phyloP scores from a whole-genome alignment of 2,113 vertebrate species.

The Atherinomorus stipes region DNA sequence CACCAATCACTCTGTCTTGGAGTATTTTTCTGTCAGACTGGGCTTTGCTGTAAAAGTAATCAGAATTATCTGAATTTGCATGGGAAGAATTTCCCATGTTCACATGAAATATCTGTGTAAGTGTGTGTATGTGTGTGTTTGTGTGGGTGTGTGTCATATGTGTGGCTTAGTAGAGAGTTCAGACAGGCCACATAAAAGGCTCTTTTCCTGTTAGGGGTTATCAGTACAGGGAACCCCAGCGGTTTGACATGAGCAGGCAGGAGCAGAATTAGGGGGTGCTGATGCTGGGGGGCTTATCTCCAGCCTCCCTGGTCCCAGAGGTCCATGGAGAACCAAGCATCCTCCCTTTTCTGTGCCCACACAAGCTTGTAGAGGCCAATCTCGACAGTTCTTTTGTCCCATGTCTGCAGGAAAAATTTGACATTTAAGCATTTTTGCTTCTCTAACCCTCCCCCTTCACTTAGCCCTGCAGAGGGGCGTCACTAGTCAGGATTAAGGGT shows the following conservation, averaged over 20 bases:
- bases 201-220: conserved; percentile 58
- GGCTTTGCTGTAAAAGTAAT: conserved; percentile 6
- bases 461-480: not conserved
- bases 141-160: conserved; percentile 18
- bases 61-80: conserved; percentile 6
- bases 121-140: not conserved
- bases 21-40: conserved; percentile 19
- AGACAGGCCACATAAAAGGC: conserved; percentile 54
- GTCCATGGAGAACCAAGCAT: conserved; percentile 42
- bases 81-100: conserved; percentile 9
- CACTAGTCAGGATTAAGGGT: not conserved
- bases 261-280: conserved; percentile 53
- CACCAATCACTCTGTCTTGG: conserved; percentile 19
- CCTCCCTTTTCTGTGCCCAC: conserved; percentile 1
- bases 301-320: conserved; percentile 67
- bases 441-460: not conserved
- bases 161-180: conserved; percentile 29
- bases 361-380: conserved; percentile 27
- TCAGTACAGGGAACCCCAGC: conserved; percentile 61
- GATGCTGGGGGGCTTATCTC: conserved; percentile 70
- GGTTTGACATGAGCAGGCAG: conserved; percentile 67
- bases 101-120: not conserved
- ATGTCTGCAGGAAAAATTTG: conserved; percentile 43
- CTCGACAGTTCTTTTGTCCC: conserved; percentile 19
- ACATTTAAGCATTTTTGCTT: conserved; percentile 35